Evolutionary conservation across 2,113 vertebrate genomes (phyloP), one percentile per base, ranked within the genome.

Genomic region (Cyphomyrus plagiostoma): DNA sequence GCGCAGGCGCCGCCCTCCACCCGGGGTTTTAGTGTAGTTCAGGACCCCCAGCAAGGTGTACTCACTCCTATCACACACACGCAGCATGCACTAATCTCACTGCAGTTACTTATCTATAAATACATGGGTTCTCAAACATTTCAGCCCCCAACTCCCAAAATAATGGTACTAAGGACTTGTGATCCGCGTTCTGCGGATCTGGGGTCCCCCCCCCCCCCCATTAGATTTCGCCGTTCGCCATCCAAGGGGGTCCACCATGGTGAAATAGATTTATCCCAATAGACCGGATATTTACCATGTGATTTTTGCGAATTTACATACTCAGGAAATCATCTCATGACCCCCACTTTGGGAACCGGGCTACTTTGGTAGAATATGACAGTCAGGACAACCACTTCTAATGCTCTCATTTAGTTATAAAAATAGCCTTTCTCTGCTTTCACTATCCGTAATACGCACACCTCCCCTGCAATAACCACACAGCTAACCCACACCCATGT

Each of bases 21-120:
- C 97, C 0, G 97, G 95, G 90, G 98, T 99, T 95, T 97, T 99
- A 17, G 98, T 99, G 92, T 97, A 96, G 94, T 99, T 99, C 86
- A 99, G 94, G 83, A 98, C 96, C 48, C 97, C 98, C 90, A 98
- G 96, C 48, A 99, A 97, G 0, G 97, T 98, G 84, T 99, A 97
- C 62, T 95, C 93, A 82, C 95, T 98, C 94, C 98, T 99, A 85
- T 46, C 42, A 89, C 3, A 85, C 62, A 56, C 91, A 90, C 42
- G 52, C 7, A 77, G 21, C 35, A 42, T 42, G 13, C 13, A 39
- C 74, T 35, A 77, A 77, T 77, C 30, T 42, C 35, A 42, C 15
- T 35, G 66, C 3, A 74, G n/a, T 74, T 74, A 70, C 56, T 58
- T 58, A 11, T 26, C 9, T 26, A n/a, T 30, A 66, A 66, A 66